Percentiles rank a stretch among this genome's conserved stretches.
Conservation (phyloP, 2,888 invertebrate species). For the Alcis repandata region DNA sequence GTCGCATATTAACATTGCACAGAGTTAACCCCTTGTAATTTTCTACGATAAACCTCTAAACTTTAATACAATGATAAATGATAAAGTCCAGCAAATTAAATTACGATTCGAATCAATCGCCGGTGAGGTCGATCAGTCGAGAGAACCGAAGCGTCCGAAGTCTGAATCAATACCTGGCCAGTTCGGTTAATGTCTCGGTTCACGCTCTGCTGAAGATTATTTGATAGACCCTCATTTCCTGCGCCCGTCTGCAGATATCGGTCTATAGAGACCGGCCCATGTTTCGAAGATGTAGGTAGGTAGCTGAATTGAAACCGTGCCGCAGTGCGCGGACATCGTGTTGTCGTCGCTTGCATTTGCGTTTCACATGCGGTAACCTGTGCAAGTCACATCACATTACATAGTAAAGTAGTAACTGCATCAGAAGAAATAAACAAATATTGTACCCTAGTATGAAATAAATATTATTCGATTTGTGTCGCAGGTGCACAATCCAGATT, state of each 20-base stretch:
- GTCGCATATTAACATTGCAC: too few relatives aligned
- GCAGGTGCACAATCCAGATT: too few relatives aligned
- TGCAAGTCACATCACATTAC: too few relatives aligned
- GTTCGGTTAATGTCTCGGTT: neutral
- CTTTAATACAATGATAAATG: neutral
- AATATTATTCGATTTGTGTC: too few relatives aligned
- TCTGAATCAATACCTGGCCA: neutral
- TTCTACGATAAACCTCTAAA: neutral
- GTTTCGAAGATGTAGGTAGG: neutral
- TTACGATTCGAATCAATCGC: neutral
- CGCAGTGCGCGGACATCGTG: too few relatives aligned
- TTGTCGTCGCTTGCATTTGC: too few relatives aligned
- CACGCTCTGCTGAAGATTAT: neutral
- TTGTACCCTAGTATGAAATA: too few relatives aligned
- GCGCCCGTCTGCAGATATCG: neutral
- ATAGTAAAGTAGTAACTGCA: too few relatives aligned
- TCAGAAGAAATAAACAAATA: too few relatives aligned
- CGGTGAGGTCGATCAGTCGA: neutral
- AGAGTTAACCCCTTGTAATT: neutral
- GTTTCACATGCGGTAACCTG: too few relatives aligned
- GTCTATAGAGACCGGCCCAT: neutral
- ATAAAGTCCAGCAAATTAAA: neutral
- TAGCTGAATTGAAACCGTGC: too few relatives aligned
- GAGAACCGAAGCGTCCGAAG: neutral
- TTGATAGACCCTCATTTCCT: constrained; percentile 5